A percentile compares a stretch with the other conserved stretches of the same genome.
Evolutionary conservation across 2,797 vertebrate species (phyloP).

Genomic region (Gambelia wislizenii): DNA sequence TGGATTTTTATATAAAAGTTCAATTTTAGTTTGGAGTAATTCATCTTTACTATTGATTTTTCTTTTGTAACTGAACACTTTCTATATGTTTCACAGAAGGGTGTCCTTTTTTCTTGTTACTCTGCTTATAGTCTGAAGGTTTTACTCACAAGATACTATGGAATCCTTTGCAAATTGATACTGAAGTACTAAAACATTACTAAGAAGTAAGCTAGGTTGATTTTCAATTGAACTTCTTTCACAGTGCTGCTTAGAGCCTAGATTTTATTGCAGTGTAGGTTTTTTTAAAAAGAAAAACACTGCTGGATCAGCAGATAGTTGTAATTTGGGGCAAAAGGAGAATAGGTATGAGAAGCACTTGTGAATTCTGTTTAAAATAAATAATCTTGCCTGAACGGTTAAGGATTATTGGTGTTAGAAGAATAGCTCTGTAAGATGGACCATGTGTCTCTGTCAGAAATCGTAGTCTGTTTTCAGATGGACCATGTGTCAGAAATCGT

Average conservation of each 20-base stretch:
- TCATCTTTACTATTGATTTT: conserved; percentile 1
- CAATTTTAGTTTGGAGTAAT: background rate
- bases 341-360: conserved; percentile 59
- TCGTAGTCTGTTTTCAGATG: background rate
- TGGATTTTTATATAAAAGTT: fast-evolving
- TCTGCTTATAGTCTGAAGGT: conserved; percentile 17
- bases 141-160: conserved; percentile 3
- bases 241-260: conserved; percentile 35
- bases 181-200: background rate
- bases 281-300: conserved; percentile 4
- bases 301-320: conserved; percentile 7
- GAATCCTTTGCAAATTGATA: conserved; percentile 5
- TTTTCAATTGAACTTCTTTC: conserved; percentile 40
- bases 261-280: conserved; percentile 37
- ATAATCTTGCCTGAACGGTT: background rate
- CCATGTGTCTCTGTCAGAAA: background rate
- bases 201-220: conserved; percentile 45
- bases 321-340: background rate
- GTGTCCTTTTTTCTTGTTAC: conserved; percentile 18
- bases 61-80: conserved; percentile 15
- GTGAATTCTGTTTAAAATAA: background rate
- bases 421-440: background rate
- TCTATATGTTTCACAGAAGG: conserved; percentile 26
- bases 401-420: background rate
- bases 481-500: background rate